Evolutionary conservation across 2,113 vertebrate genomes (phyloP), one percentile per base, ranked within the genome.

Genomic region (Oenanthe melanoleuca): DNA sequence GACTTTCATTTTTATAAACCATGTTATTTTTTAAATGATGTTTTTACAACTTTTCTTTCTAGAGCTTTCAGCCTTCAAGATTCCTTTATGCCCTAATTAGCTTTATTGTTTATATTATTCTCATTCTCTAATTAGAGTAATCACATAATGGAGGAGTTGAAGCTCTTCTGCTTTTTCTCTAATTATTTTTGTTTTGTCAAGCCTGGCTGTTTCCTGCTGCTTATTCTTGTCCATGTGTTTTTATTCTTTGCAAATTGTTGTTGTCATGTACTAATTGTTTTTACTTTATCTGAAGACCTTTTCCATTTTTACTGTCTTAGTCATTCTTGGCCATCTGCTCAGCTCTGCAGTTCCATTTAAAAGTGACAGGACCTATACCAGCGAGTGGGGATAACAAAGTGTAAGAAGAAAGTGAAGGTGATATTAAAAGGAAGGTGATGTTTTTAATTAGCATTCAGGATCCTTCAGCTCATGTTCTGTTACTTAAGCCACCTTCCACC

Each of bases 101-200:
- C 69, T 69, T 95, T 86, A 83, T 86, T 96, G 80, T 94, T 96
- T 90, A 49, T 92, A 53, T 88, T 91, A 50, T 33, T 89, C 37
- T 88, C 60, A 61, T 89, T 93, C 52, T 92, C 69, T 95, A 94
- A 95, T 96, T 96, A 92, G 75, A 83, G 5, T 83, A 92, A 93
- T 94, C 64, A 78, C 64, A 86, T 93, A 87, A 83, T 1, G 14
- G 37, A 52, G 64, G 74, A 86, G 60, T 60, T 73, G 60, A 89
- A 65, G 14, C 55, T 88, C 12, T 90, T 89, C 79, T 93, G 45
- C 11, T 88, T 95, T 91, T 90, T 88, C 64, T 88, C 91, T 94
- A 88, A 93, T 95, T 94, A 82, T 92, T 93, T 91, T 90, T 92
- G 75, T 73, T 93, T 93, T 92, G 86, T 94, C 75, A 90, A 90